Percentiles rank a stretch among this genome's conserved stretches.
phyloP scores from a whole-genome alignment of 2,113 vertebrate genomes.

The Marcusenius ussheri region DNA sequence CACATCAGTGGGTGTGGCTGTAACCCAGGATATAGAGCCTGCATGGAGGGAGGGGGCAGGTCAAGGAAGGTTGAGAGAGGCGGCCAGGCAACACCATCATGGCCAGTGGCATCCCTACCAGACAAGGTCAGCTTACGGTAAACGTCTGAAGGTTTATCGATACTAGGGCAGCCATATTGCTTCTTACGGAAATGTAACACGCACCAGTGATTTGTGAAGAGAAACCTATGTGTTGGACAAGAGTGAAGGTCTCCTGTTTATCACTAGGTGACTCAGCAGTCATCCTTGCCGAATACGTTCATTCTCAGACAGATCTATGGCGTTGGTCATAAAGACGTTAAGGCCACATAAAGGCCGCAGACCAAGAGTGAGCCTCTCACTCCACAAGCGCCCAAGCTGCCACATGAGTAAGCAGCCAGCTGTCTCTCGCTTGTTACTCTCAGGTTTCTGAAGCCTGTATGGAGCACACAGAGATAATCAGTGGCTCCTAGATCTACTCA shows the following conservation, averaged over 20 bases:
- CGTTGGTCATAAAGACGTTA: neutral
- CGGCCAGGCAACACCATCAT: neutral
- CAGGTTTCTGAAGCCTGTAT: neutral
- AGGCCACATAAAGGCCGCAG: neutral
- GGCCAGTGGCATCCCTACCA: neutral
- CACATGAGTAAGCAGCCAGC: neutral
- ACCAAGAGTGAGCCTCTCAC: neutral
- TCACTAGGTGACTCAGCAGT: neutral
- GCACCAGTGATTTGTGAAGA: neutral
- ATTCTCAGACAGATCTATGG: neutral
- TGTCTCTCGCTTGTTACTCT: neutral
- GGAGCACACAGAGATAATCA: neutral
- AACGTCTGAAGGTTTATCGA: neutral
- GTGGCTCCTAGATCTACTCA: neutral
- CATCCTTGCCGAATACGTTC: neutral
- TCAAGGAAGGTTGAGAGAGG: neutral
- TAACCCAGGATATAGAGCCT: conserved; percentile 93
- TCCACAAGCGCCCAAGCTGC: neutral
- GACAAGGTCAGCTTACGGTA: neutral
- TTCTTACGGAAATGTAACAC: neutral
- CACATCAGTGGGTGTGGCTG: conserved; percentile 85
- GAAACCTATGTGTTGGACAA: neutral
- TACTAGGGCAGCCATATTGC: neutral
- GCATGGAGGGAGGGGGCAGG: conserved; percentile 15
- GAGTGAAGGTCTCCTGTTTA: neutral